A percentile compares a stretch with the other conserved stretches of the same genome.
Conservation (phyloP, 2,888 invertebrate genomes). For the Euplagia quadripunctaria region DNA sequence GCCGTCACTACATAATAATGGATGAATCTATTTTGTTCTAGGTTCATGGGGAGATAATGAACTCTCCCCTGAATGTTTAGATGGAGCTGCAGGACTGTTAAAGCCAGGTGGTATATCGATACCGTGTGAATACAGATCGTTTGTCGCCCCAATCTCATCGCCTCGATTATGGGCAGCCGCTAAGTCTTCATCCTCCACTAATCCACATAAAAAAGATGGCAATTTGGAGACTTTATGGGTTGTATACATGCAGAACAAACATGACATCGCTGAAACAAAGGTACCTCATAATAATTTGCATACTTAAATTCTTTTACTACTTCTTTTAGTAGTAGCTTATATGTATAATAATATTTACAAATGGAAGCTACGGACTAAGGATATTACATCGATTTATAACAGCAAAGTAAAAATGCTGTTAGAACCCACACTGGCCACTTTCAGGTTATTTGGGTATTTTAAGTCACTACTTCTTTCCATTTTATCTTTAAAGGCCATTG, state of each 20-base stretch:
- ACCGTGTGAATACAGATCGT: slow-evolving; percentile 95
- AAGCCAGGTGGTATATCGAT: slow-evolving; percentile 96
- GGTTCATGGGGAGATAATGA: slow-evolving; percentile 99
- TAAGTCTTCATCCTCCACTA: slow-evolving; percentile 61
- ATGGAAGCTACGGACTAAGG: not conserved
- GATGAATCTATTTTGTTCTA: slow-evolving; percentile 48
- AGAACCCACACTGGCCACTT: not conserved
- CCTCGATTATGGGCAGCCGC: slow-evolving; percentile 95
- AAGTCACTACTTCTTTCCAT: too few species aligned
- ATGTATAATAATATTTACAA: not conserved
- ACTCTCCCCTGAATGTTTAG: slow-evolving; percentile 98
- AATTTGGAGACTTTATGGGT: slow-evolving; percentile 96
- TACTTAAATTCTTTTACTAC: not conserved
- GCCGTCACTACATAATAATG: not conserved
- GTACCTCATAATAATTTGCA: slow-evolving; percentile 54
- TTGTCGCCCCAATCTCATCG: slow-evolving; percentile 97
- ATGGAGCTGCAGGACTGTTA: slow-evolving; percentile 96
- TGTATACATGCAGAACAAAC: slow-evolving; percentile 95
- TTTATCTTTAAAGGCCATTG: too few species aligned
- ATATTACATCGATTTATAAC: not conserved
- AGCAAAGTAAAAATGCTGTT: not conserved
- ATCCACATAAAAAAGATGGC: slow-evolving; percentile 66
- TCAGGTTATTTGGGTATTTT: too few species aligned
- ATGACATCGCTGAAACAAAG: slow-evolving; percentile 91
- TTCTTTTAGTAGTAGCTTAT: not conserved